Percentiles rank a stretch among this genome's conserved stretches.
These are phyloP conservation scores for Hemiscyllium ocellatum DNA, from an alignment of 2,113 vertebrate species.

Conservation along the genomic window DNA sequence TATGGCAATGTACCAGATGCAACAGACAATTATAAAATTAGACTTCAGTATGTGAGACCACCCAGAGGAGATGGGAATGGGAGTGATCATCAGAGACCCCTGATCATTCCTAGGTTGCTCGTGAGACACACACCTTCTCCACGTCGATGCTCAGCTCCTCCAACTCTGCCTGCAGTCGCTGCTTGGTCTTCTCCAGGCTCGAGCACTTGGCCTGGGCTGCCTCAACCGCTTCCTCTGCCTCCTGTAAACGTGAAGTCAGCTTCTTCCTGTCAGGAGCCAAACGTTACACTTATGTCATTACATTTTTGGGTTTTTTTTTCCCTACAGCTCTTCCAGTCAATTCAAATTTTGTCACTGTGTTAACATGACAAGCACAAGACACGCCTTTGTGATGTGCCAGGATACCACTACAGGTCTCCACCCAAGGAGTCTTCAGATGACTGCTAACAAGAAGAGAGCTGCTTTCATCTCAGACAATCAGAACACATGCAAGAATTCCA, in stretches of 20 bases:
- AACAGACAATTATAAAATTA: background rate
- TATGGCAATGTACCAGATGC: background rate
- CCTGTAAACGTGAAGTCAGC: slow-evolving; percentile 57
- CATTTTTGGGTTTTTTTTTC: too few relatives aligned
- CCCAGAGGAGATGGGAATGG: background rate
- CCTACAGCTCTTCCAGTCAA: background rate
- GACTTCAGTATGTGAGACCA: background rate
- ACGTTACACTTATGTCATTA: background rate
- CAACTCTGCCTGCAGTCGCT: slow-evolving; percentile 63
- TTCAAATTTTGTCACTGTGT: background rate
- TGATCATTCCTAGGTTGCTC: background rate
- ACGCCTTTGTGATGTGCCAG: too few relatives aligned
- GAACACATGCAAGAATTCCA: too few relatives aligned
- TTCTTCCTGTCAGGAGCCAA: slow-evolving; percentile 56
- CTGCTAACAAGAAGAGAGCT: too few relatives aligned
- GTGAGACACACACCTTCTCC: slow-evolving; percentile 54
- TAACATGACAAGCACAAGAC: background rate
- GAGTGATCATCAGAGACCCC: too few relatives aligned
- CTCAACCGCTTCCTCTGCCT: slow-evolving; percentile 63
- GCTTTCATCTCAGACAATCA: too few relatives aligned
- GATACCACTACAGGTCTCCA: too few relatives aligned
- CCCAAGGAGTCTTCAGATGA: too few relatives aligned
- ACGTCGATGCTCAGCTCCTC: slow-evolving; percentile 66
- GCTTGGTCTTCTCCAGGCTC: slow-evolving; percentile 66
- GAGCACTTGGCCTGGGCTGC: slow-evolving; percentile 65